These are phyloP conservation scores for Mallotus villosus DNA, from an alignment of 2,797 vertebrate species.

Conservation along the genomic window DNA sequence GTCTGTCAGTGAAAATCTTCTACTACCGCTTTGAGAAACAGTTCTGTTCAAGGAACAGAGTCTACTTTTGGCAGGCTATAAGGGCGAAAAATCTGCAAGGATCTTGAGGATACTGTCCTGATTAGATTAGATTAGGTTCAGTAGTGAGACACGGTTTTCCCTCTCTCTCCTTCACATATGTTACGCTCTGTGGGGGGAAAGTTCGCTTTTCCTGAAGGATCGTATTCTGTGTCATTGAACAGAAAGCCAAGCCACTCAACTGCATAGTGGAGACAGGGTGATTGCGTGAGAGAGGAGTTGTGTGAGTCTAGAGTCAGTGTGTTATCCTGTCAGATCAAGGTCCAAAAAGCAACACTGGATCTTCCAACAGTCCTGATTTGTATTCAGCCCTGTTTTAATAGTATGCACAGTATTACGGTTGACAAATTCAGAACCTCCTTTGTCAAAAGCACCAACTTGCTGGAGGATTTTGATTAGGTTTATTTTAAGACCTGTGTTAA, in stretches of 20 bases:
- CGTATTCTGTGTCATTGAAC: conserved; percentile 5
- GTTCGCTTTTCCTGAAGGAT: conserved; percentile 33
- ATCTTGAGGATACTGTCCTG: conserved; percentile 46
- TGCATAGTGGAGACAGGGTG: conserved; percentile 13
- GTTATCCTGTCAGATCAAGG: not conserved
- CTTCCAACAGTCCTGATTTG: not conserved
- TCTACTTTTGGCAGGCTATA: conserved; percentile 34
- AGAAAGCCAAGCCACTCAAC: conserved; percentile 19
- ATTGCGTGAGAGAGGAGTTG: conserved; percentile 12
- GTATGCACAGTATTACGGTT: not conserved
- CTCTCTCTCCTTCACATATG: conserved; percentile 24
- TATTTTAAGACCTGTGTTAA: not conserved
- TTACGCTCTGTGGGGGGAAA: conserved; percentile 19
- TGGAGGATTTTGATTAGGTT: conserved; percentile 4
- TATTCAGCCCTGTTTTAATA: not conserved
- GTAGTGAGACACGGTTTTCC: conserved; percentile 37
- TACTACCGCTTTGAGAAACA: not conserved
- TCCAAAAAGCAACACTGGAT: conserved; percentile 15
- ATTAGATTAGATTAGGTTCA: conserved; percentile 52
- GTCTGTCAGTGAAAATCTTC: not conserved
- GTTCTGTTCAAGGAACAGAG: conserved; percentile 31
- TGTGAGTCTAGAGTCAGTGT: conserved; percentile 6
- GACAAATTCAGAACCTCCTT: not conserved
- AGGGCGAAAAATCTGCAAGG: conserved; percentile 31
- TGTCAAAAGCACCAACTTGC: not conserved